These are phyloP conservation scores for Merodon equestris DNA, from an alignment of 2,888 invertebrate genomes.

Conservation along the genomic window DNA sequence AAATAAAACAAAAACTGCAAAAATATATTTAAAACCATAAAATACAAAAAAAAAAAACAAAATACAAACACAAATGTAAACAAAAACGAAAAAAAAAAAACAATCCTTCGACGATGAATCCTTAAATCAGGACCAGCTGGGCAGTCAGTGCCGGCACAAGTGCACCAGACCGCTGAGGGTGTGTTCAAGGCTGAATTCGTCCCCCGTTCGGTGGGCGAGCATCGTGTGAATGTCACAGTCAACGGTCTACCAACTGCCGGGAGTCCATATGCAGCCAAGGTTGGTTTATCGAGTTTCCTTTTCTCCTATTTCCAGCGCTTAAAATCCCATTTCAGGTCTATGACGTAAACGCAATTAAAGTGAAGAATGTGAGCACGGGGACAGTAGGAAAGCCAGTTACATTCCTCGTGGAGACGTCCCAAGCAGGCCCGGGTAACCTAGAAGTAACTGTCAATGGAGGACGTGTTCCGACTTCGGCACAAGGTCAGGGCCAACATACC, in stretches of 20 bases:
- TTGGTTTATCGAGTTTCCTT: constrained; percentile 71
- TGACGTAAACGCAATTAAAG: constrained; percentile 95
- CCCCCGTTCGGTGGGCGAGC: constrained; percentile 94
- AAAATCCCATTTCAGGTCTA: constrained; percentile 83
- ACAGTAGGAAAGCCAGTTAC: constrained; percentile 94
- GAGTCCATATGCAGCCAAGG: constrained; percentile 95
- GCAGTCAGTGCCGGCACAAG: constrained; percentile 93
- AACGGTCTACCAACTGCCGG: constrained; percentile 91
- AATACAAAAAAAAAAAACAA: constrained; percentile 54
- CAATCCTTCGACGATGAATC: constrained; percentile 23
- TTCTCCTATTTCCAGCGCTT: no score
- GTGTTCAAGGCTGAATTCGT: constrained; percentile 94
- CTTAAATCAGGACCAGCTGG: constrained; percentile 89
- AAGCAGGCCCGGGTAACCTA: constrained; percentile 98
- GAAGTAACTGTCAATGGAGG: constrained; percentile 99
- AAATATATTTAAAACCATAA: constrained; percentile 52
- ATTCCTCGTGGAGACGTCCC: constrained; percentile 97
- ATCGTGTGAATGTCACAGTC: constrained; percentile 92
- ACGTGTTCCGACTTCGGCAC: constrained; percentile 96
- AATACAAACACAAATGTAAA: constrained; percentile 45
- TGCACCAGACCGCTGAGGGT: constrained; percentile 89
- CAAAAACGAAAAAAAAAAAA: constrained; percentile 34
- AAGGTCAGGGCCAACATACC: constrained; percentile 96
- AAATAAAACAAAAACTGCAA: constrained; percentile 42
- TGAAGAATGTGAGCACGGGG: constrained; percentile 92